phyloP scores from a whole-genome alignment of 2,113 vertebrate species.

The Hyaena hyaena region DNA sequence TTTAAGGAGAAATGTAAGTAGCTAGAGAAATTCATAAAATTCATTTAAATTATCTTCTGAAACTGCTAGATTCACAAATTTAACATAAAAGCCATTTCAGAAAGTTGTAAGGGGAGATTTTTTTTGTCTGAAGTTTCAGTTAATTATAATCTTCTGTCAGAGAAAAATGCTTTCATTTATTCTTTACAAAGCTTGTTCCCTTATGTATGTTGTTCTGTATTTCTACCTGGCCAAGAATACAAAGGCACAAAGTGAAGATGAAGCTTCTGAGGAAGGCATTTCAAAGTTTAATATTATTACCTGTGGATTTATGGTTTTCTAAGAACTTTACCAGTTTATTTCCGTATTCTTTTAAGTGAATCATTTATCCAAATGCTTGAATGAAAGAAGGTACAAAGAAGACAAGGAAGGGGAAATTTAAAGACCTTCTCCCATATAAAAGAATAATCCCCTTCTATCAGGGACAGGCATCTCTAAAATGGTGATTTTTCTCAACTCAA shows the following conservation, averaged over 20 bases:
- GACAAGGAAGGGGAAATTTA: background rate
- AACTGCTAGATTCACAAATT: background rate
- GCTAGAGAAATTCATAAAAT: background rate
- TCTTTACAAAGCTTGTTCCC: background rate
- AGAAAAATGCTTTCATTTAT: constrained; percentile 54
- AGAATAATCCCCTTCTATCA: background rate
- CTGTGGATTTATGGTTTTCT: constrained; percentile 25
- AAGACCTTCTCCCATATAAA: background rate
- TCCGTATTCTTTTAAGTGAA: background rate
- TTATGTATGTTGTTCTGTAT: background rate
- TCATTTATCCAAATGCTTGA: background rate
- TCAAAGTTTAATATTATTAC: constrained; percentile 3
- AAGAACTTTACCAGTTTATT: background rate
- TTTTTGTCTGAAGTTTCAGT: background rate
- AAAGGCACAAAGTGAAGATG: background rate
- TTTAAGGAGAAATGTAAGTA: constrained; percentile 14
- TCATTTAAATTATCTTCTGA: constrained; percentile 10
- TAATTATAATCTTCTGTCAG: constrained; percentile 5
- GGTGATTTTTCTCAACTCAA: background rate
- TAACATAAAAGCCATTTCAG: background rate
- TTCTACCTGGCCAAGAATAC: background rate
- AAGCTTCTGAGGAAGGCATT: background rate
- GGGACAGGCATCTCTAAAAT: background rate
- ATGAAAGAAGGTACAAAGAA: background rate
- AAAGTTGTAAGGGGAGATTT: background rate